Conservation (phyloP, 2,797 vertebrate genomes). For the Lithobates pipiens region DNA sequence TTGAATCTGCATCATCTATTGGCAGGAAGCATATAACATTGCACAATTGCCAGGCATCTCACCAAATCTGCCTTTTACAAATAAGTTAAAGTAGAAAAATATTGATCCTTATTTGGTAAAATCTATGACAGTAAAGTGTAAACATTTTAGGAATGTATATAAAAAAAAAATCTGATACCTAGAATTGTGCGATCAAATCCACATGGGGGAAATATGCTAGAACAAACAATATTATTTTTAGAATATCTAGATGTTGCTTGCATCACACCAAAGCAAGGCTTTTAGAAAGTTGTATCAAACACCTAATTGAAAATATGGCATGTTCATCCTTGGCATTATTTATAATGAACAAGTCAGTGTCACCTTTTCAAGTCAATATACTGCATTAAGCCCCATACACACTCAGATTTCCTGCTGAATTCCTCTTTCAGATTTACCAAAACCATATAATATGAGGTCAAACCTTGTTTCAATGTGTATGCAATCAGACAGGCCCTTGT, state of each 20-base stretch:
- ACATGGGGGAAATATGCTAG: slow-evolving; percentile 44
- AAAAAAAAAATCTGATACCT: slow-evolving; percentile 42
- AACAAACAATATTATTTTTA: slow-evolving; percentile 40
- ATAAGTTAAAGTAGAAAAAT: slow-evolving; percentile 22
- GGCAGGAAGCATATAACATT: slow-evolving; percentile 11
- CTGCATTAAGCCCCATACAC: no score
- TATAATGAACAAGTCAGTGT: no score
- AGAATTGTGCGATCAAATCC: slow-evolving; percentile 41
- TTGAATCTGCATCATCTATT: slow-evolving; percentile 1
- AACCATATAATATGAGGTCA: no score
- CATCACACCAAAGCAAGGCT: slow-evolving; percentile 6
- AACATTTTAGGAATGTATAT: slow-evolving; percentile 46
- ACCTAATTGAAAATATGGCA: not conserved
- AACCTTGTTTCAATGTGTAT: no score
- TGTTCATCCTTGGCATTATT: not conserved
- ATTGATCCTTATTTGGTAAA: slow-evolving; percentile 50
- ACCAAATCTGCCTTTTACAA: slow-evolving; percentile 21
- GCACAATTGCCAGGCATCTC: slow-evolving; percentile 35
- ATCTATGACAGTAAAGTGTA: slow-evolving; percentile 23
- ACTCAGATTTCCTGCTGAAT: no score
- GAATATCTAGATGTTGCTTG: slow-evolving; percentile 10
- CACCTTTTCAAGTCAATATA: no score
- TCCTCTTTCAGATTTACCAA: no score
- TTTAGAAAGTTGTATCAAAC: not conserved
- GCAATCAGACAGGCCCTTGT: no score